Conservation (phyloP, 37 sponge, comb jelly and placozoan species). For the Amphimedon queenslandica region DNA sequence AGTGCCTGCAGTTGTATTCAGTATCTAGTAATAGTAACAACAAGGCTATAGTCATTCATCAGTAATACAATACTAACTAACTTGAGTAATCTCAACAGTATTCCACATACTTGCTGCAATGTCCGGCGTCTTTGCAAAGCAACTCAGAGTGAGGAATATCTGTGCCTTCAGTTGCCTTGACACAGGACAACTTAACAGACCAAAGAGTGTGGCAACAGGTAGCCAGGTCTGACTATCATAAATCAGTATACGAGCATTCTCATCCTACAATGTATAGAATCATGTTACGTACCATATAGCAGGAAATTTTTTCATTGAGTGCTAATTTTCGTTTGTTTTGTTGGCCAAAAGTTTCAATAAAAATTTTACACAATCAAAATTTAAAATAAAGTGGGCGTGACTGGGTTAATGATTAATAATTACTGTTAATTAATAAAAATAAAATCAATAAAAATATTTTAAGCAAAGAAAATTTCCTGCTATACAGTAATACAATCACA, state of each 20-base stretch:
- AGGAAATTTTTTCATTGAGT: too few species aligned
- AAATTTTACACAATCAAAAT: too few species aligned
- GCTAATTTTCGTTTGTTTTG: too few species aligned
- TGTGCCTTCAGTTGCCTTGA: conserved; percentile 85
- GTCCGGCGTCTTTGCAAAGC: conserved; percentile 82
- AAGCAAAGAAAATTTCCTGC: too few species aligned
- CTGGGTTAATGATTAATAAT: too few species aligned
- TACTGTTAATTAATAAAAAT: too few species aligned
- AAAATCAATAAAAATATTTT: too few species aligned
- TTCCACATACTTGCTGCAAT: conserved; percentile 80
- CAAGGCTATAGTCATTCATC: background rate
- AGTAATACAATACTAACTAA: conserved; percentile 1
- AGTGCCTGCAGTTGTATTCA: conserved; percentile 31
- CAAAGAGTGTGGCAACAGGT: conserved; percentile 76
- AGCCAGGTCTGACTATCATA: conserved; percentile 79
- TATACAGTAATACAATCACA: too few species aligned
- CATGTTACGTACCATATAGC: too few species aligned
- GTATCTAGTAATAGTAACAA: conserved; percentile 12
- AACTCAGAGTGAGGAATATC: conserved; percentile 70
- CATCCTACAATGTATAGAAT: conserved; percentile 58
- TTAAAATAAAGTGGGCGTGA: too few species aligned
- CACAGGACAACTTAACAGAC: conserved; percentile 83
- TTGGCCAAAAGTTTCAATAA: too few species aligned
- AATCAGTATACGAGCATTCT: conserved; percentile 78
- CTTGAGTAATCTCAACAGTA: conserved; percentile 67